Evolutionary conservation across 2,888 invertebrate genomes (phyloP).

Genomic region (Parapristionchus giblindavisi): DNA sequence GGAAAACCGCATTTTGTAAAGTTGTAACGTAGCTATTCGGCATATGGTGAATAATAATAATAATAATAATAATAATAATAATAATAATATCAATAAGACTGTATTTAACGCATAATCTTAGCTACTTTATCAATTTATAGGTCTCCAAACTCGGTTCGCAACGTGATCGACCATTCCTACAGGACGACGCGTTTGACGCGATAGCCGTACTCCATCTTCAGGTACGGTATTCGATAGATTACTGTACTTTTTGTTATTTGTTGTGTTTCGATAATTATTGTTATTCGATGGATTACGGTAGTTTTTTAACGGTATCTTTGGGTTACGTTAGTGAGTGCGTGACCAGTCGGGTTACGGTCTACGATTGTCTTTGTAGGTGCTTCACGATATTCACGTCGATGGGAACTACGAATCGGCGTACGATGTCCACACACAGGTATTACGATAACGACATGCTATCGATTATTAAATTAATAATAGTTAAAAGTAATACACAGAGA

Average conservation of each 20-base stretch:
- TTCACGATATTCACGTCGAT: conserved; percentile 53
- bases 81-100: not conserved
- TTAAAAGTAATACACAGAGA: no score
- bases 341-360: not conserved
- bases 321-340: not conserved
- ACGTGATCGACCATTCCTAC: conserved; percentile 49
- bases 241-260: not conserved
- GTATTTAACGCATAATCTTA: conserved; percentile 1
- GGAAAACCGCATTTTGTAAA: no score
- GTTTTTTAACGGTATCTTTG: not conserved
- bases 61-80: no score
- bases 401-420: conserved; percentile 53
- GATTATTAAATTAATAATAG: no score
- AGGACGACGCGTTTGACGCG: conserved; percentile 55
- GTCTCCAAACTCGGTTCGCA: conserved; percentile 47
- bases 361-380: conserved; percentile 41
- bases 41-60: no score
- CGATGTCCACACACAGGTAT: conserved; percentile 56
- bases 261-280: not conserved
- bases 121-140: conserved; percentile 23
- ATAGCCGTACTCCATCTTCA: conserved; percentile 53
- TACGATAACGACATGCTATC: no score
- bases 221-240: conserved; percentile 32
- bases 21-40: no score
- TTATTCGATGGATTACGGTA: not conserved